Percentiles rank a stretch among this genome's conserved stretches.
phyloP scores from a whole-genome alignment of 2,797 vertebrate genomes.

The Myripristis murdjan region DNA sequence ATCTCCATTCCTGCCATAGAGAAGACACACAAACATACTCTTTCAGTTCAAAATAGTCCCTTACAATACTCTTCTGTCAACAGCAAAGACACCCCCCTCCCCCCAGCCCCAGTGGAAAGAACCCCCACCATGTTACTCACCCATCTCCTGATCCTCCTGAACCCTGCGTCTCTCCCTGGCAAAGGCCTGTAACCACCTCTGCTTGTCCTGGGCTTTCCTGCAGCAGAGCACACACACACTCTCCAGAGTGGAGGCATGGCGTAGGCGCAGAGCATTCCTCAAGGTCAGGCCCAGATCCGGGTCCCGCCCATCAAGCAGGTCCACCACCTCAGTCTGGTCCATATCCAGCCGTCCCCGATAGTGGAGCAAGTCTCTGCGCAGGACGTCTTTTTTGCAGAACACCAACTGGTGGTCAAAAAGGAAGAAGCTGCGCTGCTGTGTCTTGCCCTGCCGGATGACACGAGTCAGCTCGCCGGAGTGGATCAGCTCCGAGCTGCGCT shows the following conservation, averaged over 20 bases:
- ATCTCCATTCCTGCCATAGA: constrained; percentile 93
- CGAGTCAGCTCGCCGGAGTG: constrained; percentile 95
- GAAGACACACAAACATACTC: constrained; percentile 37
- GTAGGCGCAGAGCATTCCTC: constrained; percentile 91
- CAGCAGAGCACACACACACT: constrained; percentile 90
- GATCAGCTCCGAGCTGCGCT: constrained; percentile 95
- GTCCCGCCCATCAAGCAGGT: constrained; percentile 91
- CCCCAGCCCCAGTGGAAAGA: constrained; percentile 25
- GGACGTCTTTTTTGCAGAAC: constrained; percentile 96
- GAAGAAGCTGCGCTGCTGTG: constrained; percentile 97
- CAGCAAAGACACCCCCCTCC: too few relatives aligned
- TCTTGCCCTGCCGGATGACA: constrained; percentile 91
- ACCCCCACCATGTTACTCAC: constrained; percentile 78
- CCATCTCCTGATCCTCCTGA: constrained; percentile 95
- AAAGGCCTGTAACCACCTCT: constrained; percentile 93
- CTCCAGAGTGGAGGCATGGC: constrained; percentile 88
- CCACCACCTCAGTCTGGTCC: constrained; percentile 89
- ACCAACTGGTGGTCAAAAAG: constrained; percentile 98
- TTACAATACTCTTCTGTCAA: neutral
- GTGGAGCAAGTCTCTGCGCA: constrained; percentile 95
- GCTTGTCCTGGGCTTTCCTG: constrained; percentile 94
- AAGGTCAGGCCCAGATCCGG: constrained; percentile 88
- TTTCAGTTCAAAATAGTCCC: constrained; percentile 54
- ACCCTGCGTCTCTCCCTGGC: constrained; percentile 91
- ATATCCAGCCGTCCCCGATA: constrained; percentile 93